phyloP scores from a whole-genome alignment of 2,113 vertebrate genomes.

The Tragelaphus imberbis region DNA sequence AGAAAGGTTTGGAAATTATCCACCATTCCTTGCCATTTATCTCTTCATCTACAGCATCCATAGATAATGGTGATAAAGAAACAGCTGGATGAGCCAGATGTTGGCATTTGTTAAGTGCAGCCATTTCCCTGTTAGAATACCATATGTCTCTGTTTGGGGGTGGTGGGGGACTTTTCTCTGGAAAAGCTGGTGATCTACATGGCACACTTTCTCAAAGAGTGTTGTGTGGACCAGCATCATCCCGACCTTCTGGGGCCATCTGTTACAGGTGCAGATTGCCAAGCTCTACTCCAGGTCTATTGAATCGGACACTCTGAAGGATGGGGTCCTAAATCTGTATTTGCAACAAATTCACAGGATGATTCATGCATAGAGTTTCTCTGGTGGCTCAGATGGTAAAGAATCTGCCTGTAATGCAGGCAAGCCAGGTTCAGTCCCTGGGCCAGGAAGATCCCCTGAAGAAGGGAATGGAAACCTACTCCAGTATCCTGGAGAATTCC shows the following conservation, averaged over 20 bases:
- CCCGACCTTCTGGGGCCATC: not conserved
- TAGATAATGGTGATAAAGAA: constrained; percentile 47
- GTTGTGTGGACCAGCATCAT: not conserved
- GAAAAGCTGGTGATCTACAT: constrained; percentile 29
- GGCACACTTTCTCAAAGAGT: not conserved
- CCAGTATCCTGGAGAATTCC: not conserved
- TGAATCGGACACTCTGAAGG: not conserved
- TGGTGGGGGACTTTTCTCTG: constrained; percentile 29
- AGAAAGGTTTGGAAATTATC: constrained; percentile 49
- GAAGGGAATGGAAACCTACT: not conserved
- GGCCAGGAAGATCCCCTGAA: not conserved
- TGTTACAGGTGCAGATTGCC: not conserved
- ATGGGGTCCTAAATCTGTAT: not conserved
- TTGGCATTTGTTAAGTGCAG: constrained; percentile 67
- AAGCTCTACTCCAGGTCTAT: not conserved
- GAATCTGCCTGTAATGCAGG: not conserved
- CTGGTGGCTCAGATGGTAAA: not conserved
- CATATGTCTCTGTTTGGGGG: constrained; percentile 57
- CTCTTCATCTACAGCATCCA: constrained; percentile 36
- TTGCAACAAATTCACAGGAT: not conserved
- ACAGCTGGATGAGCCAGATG: constrained; percentile 70
- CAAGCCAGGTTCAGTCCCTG: not conserved
- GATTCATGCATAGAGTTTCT: not conserved
- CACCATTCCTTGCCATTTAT: constrained; percentile 35
- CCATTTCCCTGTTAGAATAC: constrained; percentile 62